Percentiles rank a stretch among this genome's conserved stretches.
Evolutionary conservation across 2,888 invertebrate species (phyloP).

Genomic region (Acrobasis suavella): DNA sequence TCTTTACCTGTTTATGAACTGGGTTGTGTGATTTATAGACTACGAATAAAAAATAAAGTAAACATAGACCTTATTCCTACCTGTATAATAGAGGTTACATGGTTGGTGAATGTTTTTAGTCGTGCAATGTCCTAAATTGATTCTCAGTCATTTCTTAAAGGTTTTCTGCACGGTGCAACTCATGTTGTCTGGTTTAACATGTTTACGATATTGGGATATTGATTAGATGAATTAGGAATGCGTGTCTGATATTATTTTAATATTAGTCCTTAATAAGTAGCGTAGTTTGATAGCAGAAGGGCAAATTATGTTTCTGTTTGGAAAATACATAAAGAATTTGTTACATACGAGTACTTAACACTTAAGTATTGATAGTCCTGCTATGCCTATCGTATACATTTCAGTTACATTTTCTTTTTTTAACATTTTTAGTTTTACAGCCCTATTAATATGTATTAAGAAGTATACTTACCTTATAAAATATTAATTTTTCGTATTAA

Average conservation of each 20-base stretch:
- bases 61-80: constrained; percentile 18
- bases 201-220: background rate
- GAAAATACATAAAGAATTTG: too few species aligned
- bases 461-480: too few species aligned
- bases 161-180: constrained; percentile 69
- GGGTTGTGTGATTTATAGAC: constrained; percentile 46
- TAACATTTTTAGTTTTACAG: too few species aligned
- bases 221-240: background rate
- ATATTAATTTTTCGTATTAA: too few species aligned
- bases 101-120: constrained; percentile 39
- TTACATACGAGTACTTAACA: too few species aligned
- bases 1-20: constrained; percentile 54
- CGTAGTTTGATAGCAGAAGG: too few species aligned
- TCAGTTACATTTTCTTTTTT: too few species aligned
- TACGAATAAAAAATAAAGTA: constrained; percentile 21
- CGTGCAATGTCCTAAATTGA: constrained; percentile 53
- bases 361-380: too few species aligned
- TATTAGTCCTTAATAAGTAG: too few species aligned
- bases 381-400: too few species aligned
- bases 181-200: constrained; percentile 43
- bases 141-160: constrained; percentile 65
- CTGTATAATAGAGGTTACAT: constrained; percentile 16
- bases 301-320: too few species aligned
- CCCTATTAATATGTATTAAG: too few species aligned
- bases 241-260: background rate